phyloP scores from a whole-genome alignment of 2,797 vertebrate genomes.

The Lutjanus campechanus region DNA sequence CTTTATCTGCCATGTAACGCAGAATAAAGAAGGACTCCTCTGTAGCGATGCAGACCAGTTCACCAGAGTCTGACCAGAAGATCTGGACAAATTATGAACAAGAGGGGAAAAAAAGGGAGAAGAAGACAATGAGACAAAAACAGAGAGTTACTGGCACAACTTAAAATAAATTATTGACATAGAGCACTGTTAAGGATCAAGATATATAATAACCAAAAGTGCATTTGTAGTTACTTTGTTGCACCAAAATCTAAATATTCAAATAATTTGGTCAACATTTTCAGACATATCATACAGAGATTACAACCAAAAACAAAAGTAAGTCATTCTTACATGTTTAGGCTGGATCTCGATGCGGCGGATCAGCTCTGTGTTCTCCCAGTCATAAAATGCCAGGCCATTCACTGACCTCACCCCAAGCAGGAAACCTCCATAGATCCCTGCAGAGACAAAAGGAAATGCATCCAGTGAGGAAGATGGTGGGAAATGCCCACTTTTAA shows the following conservation, averaged over 20 bases:
- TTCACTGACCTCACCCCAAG: conserved; percentile 96
- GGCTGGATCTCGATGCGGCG: conserved; percentile 99
- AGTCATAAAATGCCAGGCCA: conserved; percentile 97
- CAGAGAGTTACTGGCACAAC: neutral
- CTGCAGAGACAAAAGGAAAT: conserved; percentile 71
- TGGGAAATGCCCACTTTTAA: neutral
- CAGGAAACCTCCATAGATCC: conserved; percentile 96
- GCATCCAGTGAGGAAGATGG: conserved; percentile 14
- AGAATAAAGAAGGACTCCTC: conserved; percentile 99
- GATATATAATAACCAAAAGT: neutral
- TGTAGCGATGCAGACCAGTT: conserved; percentile 97
- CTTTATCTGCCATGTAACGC: conserved; percentile 96
- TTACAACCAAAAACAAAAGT: neutral
- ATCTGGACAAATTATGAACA: conserved; percentile 85
- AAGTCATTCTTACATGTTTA: conserved; percentile 90
- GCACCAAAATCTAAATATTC: neutral
- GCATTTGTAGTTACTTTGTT: neutral
- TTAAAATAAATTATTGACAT: neutral
- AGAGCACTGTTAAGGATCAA: neutral
- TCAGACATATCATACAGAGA: neutral
- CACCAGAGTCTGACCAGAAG: conserved; percentile 99
- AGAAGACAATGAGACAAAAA: neutral
- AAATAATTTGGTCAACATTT: neutral
- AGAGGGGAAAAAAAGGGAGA: neutral
- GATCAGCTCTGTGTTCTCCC: conserved; percentile 97